A percentile compares a stretch with the other conserved stretches of the same genome.
Evolutionary conservation across 2,888 invertebrate species (phyloP).

Genomic region (Epinotia ramella): DNA sequence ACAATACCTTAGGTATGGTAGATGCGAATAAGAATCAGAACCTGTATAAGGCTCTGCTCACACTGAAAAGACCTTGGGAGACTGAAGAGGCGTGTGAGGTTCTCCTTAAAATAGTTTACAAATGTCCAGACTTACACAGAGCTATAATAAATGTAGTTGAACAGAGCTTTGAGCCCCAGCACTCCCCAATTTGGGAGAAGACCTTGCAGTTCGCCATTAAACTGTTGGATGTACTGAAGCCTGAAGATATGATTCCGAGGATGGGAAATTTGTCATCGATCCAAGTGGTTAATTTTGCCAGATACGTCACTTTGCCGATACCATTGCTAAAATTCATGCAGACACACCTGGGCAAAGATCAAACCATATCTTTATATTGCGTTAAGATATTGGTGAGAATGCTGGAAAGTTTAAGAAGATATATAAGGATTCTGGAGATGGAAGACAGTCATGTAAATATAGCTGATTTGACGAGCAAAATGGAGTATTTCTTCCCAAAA

Average conservation of each 20-base stretch:
- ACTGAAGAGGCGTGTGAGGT: constrained; percentile 87
- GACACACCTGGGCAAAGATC: constrained; percentile 67
- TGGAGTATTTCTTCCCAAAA: constrained; percentile 78
- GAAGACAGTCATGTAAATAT: constrained; percentile 60
- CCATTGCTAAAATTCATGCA: constrained; percentile 79
- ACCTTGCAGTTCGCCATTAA: constrained; percentile 76
- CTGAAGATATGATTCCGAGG: constrained; percentile 78
- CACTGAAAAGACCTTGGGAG: constrained; percentile 89
- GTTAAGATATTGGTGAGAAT: constrained; percentile 84
- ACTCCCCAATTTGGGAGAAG: constrained; percentile 83
- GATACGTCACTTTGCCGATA: constrained; percentile 80
- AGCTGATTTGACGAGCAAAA: constrained; percentile 68
- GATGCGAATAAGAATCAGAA: constrained; percentile 86
- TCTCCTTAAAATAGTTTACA: constrained; percentile 86
- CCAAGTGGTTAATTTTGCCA: constrained; percentile 83
- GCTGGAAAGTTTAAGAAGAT: constrained; percentile 79
- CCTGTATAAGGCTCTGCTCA: constrained; percentile 86
- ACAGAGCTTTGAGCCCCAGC: constrained; percentile 86
- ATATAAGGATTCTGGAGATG: constrained; percentile 80
- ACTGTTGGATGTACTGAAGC: constrained; percentile 76
- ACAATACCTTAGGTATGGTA: constrained; percentile 87
- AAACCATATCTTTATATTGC: constrained; percentile 76
- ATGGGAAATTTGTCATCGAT: constrained; percentile 73
- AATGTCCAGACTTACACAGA: constrained; percentile 90
- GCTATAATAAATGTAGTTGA: constrained; percentile 86